Base-by-base conservation (phyloP, 2,888 invertebrate species). In the Catocala fraxini region DNA sequence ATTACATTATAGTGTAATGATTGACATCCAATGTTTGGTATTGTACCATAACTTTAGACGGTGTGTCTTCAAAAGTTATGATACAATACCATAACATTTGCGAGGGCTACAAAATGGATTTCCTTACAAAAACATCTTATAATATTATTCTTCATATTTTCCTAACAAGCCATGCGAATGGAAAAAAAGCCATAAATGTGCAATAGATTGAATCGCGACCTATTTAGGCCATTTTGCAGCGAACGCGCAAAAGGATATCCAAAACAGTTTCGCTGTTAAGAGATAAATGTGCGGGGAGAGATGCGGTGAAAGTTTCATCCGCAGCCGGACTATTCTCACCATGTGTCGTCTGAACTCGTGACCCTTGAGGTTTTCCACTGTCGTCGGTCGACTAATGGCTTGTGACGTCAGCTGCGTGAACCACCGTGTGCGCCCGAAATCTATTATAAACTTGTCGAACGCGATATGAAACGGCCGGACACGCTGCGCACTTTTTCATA, bases 361-460 rank as follows among this genome's bases (percentile, higher is more conserved):
- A 89, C 89, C 90, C 89, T 85, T 89, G 89, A 89, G 89, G 89
- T 88, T 88, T 87, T 85, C 84, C 73, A 81, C 81, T 84, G 87
- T 86, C 83, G 80, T 76, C 84, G 77, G 77, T 78, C 83, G 78
- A 86, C 88, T 90, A 91, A 91, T 89, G 87, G 87, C 84, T 79
- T 83, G 78, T 84, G 82, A 86, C 85, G 85, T 86, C 85, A 85
- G 80, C 85, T 86, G 85, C 68, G 77, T 75, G 70, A 70, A 70
- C 68, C 57, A 10, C 60, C 65, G 56, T 79, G 68, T 70, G 68
- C 60, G 70, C 68, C 68, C 63, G 34, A 67, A 73, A 83, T 84
- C 70, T 81, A 83, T 88, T 85, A 84, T 84, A 82, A 84, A 83
- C 78, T 82, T 81, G 75, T 76, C 74, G 75, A 80, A 72, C 51